phyloP scores from a whole-genome alignment of 1,140 invertebrate species.

The Saccostrea cuccullata region DNA sequence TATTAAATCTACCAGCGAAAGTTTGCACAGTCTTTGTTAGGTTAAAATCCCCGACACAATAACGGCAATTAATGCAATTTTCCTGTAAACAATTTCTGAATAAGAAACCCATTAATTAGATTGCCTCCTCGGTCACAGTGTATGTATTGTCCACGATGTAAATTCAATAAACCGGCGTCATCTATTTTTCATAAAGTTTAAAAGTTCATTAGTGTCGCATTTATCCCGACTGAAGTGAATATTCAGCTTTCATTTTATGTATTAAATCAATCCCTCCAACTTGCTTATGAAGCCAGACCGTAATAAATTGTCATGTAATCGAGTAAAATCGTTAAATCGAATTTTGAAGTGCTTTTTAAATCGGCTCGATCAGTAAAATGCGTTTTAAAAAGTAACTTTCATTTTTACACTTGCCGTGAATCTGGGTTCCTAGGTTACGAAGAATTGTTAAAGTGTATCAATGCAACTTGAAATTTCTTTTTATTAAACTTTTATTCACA shows the following conservation, averaged over 20 bases:
- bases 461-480: not conserved
- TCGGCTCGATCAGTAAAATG: not conserved
- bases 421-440: not conserved
- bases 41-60: slow-evolving; percentile 25
- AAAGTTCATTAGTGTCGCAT: slow-evolving; percentile 31
- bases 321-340: slow-evolving; percentile 31
- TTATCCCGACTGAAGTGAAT: not conserved
- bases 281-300: not conserved
- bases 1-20: not conserved
- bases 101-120: slow-evolving; percentile 1
- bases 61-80: not conserved
- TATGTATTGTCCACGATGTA: not conserved
- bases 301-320: slow-evolving; percentile 21
- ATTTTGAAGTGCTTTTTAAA: slow-evolving; percentile 25
- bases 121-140: not conserved
- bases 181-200: slow-evolving; percentile 38
- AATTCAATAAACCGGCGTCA: slow-evolving; percentile 23
- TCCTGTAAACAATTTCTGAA: not conserved
- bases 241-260: slow-evolving; percentile 20
- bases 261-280: not conserved
- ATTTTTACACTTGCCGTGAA: not conserved
- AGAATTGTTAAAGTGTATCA: not conserved
- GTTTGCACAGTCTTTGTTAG: slow-evolving; percentile 3
- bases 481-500: not conserved
- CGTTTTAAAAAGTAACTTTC: not conserved